Evolutionary conservation across 1,140 invertebrate species (phyloP).

Genomic region (Laupala kohalensis): DNA sequence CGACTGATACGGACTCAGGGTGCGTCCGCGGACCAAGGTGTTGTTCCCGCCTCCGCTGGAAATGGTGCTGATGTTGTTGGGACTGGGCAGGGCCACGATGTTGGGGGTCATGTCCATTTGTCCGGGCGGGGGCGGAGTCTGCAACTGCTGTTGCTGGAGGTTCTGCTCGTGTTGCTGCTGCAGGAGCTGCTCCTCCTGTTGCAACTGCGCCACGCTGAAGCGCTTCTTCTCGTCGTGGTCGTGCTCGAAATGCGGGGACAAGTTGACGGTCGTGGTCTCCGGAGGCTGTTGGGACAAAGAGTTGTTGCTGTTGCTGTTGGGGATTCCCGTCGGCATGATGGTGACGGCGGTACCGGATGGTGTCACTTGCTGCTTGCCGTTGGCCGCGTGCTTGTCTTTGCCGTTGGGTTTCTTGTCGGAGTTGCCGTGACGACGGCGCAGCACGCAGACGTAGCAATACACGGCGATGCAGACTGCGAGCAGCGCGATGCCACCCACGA

Average conservation of each 20-base stretch:
- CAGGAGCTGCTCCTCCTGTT: constrained; percentile 20
- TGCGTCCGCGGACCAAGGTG: constrained; percentile 28
- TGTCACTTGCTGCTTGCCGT: constrained; percentile 1
- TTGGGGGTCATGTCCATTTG: constrained; percentile 5
- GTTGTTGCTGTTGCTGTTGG: constrained; percentile 15
- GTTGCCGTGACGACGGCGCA: constrained; percentile 21
- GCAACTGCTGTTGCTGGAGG: constrained; percentile 22
- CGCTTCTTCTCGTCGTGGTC: constrained; percentile 28
- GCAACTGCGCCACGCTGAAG: constrained; percentile 32
- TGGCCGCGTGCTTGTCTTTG: constrained; percentile 1
- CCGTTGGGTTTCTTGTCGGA: constrained; percentile 16
- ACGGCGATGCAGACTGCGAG: constrained; percentile 26
- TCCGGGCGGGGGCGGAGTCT: constrained; percentile 19
- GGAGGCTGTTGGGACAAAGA: constrained; percentile 14
- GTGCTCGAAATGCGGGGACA: constrained; percentile 22
- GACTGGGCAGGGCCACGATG: constrained; percentile 1
- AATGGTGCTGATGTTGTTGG: constrained; percentile 19
- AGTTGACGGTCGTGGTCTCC: constrained; percentile 19
- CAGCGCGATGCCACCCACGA: constrained; percentile 29
- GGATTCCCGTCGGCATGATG: constrained; percentile 23
- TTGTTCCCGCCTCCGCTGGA: constrained; percentile 21
- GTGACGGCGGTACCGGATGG: constrained; percentile 26
- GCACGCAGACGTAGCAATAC: constrained; percentile 34
- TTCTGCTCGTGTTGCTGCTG: constrained; percentile 10
- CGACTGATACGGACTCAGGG: constrained; percentile 37